Conservation (phyloP, 2,113 vertebrate species). For the Serinus canaria region DNA sequence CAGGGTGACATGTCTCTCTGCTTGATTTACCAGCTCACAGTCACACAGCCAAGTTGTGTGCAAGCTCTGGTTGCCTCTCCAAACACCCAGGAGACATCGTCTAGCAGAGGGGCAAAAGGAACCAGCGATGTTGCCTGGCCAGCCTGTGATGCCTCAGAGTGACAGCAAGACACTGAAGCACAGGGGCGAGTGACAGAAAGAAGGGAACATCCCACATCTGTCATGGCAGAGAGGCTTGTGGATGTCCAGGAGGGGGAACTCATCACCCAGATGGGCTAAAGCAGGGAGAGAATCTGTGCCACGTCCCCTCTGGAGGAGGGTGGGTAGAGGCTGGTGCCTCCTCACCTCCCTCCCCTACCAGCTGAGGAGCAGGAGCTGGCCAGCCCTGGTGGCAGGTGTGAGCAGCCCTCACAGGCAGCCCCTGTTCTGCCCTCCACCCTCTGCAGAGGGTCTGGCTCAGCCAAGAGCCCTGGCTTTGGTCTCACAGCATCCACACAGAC, state of each 20-base stretch:
- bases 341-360: accelerated
- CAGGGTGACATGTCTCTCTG: background rate
- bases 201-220: background rate
- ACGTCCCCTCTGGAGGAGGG: background rate
- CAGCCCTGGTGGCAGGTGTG: background rate
- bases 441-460: background rate
- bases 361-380: background rate
- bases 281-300: background rate
- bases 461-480: background rate
- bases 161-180: background rate
- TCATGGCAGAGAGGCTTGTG: accelerated
- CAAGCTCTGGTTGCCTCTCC: background rate
- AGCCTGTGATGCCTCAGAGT: background rate
- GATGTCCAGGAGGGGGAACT: background rate
- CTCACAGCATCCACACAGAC: accelerated
- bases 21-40: background rate
- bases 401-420: background rate
- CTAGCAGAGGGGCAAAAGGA: background rate
- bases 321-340: background rate
- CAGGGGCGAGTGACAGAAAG: background rate
- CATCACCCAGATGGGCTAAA: background rate
- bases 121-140: background rate
- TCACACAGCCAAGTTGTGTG: background rate
- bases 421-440: background rate
- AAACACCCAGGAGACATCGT: background rate